Evolutionary conservation across 1,140 invertebrate species (phyloP).

Genomic region (Eriosoma lanigerum): DNA sequence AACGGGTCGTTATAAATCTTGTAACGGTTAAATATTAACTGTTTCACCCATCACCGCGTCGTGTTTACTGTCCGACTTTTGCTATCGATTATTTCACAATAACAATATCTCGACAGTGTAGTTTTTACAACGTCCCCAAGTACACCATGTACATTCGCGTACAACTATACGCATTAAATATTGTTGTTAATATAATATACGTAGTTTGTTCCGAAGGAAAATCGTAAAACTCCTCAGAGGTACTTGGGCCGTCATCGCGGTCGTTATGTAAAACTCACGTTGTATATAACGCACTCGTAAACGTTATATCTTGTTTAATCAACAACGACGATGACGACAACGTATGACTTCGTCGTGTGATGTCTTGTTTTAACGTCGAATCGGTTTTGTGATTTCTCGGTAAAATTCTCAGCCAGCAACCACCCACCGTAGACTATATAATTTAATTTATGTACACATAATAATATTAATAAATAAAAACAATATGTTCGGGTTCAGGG

Average conservation of each 20-base stretch:
- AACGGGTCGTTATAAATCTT: too few relatives aligned
- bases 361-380: slow-evolving; percentile 2
- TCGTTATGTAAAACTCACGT: not conserved
- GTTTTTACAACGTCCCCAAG: not conserved
- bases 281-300: not conserved
- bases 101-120: not conserved
- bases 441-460: too few relatives aligned
- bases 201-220: not conserved
- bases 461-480: too few relatives aligned
- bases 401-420: not conserved
- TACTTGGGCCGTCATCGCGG: not conserved
- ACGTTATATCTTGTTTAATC: not conserved
- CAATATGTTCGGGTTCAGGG: too few relatives aligned
- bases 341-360: not conserved
- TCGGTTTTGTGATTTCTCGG: not conserved
- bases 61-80: not conserved
- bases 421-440: too few relatives aligned
- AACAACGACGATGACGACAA: not conserved
- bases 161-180: too few relatives aligned
- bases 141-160: not conserved
- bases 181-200: not conserved
- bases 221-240: not conserved
- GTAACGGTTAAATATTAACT: too few relatives aligned
- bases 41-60: too few relatives aligned
- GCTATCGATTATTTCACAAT: not conserved